Evolutionary conservation across 2,797 vertebrate species (phyloP).

Genomic region (Hippoglossus hippoglossus): DNA sequence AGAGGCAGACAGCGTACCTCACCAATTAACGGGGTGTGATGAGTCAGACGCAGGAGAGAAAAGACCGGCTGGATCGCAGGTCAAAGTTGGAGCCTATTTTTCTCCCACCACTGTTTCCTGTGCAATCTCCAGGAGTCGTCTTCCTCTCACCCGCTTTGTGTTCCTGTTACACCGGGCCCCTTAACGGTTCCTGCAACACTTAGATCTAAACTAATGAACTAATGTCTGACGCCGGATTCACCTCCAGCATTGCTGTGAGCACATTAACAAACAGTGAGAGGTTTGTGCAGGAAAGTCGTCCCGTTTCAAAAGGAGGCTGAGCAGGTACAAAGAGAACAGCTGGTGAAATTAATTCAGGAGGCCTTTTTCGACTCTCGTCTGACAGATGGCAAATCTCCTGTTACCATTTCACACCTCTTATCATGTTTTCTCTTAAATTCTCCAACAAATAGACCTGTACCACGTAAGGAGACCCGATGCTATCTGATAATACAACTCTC

Average conservation of each 20-base stretch:
- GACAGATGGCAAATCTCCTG: slow-evolving; percentile 80
- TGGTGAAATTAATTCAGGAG: slow-evolving; percentile 75
- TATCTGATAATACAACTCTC: slow-evolving; percentile 43
- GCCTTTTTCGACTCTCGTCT: slow-evolving; percentile 46
- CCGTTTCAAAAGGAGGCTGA: slow-evolving; percentile 49
- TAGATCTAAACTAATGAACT: slow-evolving; percentile 28
- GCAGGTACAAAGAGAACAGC: slow-evolving; percentile 72
- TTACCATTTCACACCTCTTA: slow-evolving; percentile 72
- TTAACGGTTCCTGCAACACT: neutral
- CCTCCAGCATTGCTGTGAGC: slow-evolving; percentile 44
- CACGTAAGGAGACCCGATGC: slow-evolving; percentile 12
- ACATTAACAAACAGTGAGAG: slow-evolving; percentile 36
- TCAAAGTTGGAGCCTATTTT: slow-evolving; percentile 63
- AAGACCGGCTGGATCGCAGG: slow-evolving; percentile 58
- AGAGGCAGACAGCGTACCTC: slow-evolving; percentile 50
- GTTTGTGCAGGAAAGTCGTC: slow-evolving; percentile 26
- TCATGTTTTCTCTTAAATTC: slow-evolving; percentile 67
- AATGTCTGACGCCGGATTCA: slow-evolving; percentile 11
- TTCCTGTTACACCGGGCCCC: neutral
- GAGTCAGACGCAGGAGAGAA: slow-evolving; percentile 58
- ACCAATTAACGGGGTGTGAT: slow-evolving; percentile 73
- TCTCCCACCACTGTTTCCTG: slow-evolving; percentile 15
- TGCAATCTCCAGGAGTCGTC: slow-evolving; percentile 28
- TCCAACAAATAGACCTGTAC: slow-evolving; percentile 65
- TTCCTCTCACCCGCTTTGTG: slow-evolving; percentile 13